Conservation (phyloP, 2,888 invertebrate genomes). For the Barypeithes pellucidus region DNA sequence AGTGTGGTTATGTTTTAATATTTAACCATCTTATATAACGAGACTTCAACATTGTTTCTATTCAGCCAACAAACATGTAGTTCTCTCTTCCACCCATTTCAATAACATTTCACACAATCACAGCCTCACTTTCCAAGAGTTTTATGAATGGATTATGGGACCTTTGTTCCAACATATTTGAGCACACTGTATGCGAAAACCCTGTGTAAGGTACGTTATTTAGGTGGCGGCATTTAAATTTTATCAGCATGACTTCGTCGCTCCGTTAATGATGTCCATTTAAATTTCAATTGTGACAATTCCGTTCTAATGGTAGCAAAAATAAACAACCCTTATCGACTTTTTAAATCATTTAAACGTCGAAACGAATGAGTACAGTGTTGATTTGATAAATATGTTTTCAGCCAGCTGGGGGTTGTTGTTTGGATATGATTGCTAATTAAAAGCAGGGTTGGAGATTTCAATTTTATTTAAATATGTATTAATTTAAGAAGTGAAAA, state of each 20-base stretch:
- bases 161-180: no score
- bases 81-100: no score
- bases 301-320: slow-evolving; percentile 1
- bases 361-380: slow-evolving; percentile 12
- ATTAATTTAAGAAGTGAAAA: neutral
- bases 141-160: no score
- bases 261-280: slow-evolving; percentile 14
- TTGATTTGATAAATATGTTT: slow-evolving; percentile 12
- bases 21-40: no score
- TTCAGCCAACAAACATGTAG: no score
- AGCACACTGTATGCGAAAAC: neutral
- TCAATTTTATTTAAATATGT: neutral
- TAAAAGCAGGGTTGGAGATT: neutral
- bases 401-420: neutral
- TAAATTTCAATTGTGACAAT: slow-evolving; percentile 14
- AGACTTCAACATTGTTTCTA: no score
- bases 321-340: slow-evolving; percentile 20
- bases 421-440: neutral
- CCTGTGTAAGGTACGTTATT: neutral
- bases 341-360: slow-evolving; percentile 23
- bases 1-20: no score
- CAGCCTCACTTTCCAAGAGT: no score
- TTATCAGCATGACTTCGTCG: slow-evolving; percentile 9
- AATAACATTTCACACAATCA: no score
- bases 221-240: neutral